These are phyloP conservation scores for Arnoldichthys spilopterus DNA, from an alignment of 2,797 vertebrate genomes.

Conservation along the genomic window DNA sequence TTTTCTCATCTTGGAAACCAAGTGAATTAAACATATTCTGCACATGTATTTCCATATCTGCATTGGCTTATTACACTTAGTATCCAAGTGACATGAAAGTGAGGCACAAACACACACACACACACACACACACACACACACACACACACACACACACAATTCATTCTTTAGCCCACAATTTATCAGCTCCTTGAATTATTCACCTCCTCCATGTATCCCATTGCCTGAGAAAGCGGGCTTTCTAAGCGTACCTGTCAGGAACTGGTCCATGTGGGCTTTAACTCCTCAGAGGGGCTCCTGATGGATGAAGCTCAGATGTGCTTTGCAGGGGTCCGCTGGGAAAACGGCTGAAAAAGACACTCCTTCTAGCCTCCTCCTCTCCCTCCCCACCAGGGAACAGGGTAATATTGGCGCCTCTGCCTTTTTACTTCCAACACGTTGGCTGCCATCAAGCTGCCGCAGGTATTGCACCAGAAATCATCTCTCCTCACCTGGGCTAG, in stretches of 20 bases:
- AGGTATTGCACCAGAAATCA: conserved; percentile 47
- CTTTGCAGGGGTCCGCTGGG: conserved; percentile 62
- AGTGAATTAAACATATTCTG: background rate
- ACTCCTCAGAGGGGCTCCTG: conserved; percentile 57
- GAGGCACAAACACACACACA: conserved; percentile 52
- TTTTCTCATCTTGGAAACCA: background rate
- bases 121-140: conserved; percentile 52
- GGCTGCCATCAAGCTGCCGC: conserved; percentile 59
- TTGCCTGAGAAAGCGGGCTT: conserved; percentile 39
- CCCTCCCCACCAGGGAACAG: conserved; percentile 56
- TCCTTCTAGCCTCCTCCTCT: conserved; percentile 40
- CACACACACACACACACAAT: background rate
- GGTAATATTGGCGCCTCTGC: conserved; percentile 60
- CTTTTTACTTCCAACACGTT: conserved; percentile 63
- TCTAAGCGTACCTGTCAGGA: conserved; percentile 45
- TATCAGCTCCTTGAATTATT: conserved; percentile 42
- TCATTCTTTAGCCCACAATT: conserved; percentile 33
- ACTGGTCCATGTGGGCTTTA: conserved; percentile 37
- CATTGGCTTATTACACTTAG: background rate
- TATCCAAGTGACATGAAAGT: background rate
- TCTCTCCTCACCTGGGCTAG: conserved; percentile 46
- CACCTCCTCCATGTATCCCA: conserved; percentile 40
- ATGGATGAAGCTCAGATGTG: conserved; percentile 77
- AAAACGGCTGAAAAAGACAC: conserved; percentile 48
- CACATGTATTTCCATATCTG: background rate